phyloP scores from a whole-genome alignment of 2,797 vertebrate species.

The Apogon hyalosoma region DNA sequence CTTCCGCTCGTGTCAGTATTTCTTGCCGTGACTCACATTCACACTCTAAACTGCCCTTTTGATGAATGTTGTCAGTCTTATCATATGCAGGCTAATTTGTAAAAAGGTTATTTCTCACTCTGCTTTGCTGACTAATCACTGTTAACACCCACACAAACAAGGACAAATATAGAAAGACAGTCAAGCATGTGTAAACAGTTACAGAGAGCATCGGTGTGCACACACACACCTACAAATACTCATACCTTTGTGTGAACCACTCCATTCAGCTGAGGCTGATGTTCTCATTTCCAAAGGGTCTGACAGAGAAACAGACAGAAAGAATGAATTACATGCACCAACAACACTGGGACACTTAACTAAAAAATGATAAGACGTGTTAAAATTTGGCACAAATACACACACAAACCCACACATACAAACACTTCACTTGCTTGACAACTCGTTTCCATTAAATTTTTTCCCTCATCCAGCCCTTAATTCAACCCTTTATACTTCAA shows the following conservation, averaged over 20 bases:
- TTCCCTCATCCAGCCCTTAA: background rate
- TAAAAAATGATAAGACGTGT: background rate
- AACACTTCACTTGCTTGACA: background rate
- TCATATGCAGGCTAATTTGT: constrained; percentile 43
- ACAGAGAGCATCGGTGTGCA: background rate
- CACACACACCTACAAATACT: background rate
- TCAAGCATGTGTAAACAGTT: constrained; percentile 1
- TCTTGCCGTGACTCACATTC: constrained; percentile 14
- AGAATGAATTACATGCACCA: background rate
- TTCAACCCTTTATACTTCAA: constrained; percentile 6
- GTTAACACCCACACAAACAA: constrained; percentile 8
- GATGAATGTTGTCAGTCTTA: constrained; percentile 41
- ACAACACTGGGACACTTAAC: background rate
- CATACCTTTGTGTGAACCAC: constrained; percentile 69
- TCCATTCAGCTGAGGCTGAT: constrained; percentile 80
- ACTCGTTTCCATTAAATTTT: background rate
- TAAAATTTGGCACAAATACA: constrained; percentile 2
- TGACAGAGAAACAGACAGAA: constrained; percentile 37
- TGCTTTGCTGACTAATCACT: constrained; percentile 27
- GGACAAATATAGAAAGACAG: constrained; percentile 1
- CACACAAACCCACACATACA: constrained; percentile 13
- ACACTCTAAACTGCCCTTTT: constrained; percentile 38
- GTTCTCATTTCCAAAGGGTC: constrained; percentile 72
- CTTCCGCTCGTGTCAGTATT: constrained; percentile 12
- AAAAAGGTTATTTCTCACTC: constrained; percentile 41